Percentiles rank a stretch among this genome's conserved stretches.
These are phyloP conservation scores for Carcharodon carcharias DNA, from an alignment of 2,797 vertebrate species.

Conservation along the genomic window DNA sequence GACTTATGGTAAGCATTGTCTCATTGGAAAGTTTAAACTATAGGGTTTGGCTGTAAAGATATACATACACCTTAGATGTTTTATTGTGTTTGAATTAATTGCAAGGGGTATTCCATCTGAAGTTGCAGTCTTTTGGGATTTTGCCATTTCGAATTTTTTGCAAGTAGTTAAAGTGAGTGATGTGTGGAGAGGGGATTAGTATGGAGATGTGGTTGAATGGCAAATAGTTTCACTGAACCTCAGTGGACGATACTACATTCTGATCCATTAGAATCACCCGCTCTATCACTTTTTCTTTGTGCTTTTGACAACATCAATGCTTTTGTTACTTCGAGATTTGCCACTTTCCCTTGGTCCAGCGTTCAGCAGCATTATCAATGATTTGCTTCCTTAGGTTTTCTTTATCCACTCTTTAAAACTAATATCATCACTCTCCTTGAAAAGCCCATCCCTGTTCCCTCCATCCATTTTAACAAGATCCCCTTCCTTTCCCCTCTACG, in stretches of 20 bases:
- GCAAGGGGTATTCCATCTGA: not conserved
- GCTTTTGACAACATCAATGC: not conserved
- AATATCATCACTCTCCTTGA: not conserved
- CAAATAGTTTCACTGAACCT: not conserved
- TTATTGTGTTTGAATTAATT: not conserved
- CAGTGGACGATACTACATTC: not conserved
- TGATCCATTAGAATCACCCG: not conserved
- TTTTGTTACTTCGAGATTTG: not conserved
- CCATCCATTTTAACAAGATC: not conserved
- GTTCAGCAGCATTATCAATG: not conserved
- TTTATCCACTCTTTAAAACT: not conserved
- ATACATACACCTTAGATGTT: not conserved
- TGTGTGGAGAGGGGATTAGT: not conserved
- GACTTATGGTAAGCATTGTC: not conserved
- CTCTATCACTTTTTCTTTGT: not conserved
- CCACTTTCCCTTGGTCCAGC: not conserved
- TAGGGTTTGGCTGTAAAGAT: not conserved
- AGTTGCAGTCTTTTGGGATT: not conserved
- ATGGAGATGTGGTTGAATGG: not conserved
- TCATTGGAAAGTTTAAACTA: not conserved
- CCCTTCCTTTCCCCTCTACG: not conserved
- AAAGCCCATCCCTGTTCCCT: not conserved
- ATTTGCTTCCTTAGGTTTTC: not conserved
- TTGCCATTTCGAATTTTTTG: not conserved
- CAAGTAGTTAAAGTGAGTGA: not conserved